Evolutionary conservation across 2,888 invertebrate species (phyloP).

Genomic region (Plagiodera versicolora): DNA sequence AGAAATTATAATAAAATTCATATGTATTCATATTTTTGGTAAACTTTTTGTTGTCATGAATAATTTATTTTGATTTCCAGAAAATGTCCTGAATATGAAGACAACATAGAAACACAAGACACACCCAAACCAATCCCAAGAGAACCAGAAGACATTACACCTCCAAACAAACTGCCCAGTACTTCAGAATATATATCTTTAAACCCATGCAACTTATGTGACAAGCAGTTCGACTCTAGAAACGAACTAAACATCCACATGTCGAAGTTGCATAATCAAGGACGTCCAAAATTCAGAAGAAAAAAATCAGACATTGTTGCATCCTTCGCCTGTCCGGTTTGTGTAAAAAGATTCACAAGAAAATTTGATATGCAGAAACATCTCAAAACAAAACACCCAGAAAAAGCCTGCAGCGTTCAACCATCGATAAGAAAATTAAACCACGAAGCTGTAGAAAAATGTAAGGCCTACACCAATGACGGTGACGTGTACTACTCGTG

Average conservation of each 20-base stretch:
- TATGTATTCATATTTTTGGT: too few species aligned
- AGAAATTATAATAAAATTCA: too few species aligned
- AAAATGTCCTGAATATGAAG: not conserved
- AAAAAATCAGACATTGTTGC: conserved; percentile 44
- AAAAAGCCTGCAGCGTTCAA: conserved; percentile 15
- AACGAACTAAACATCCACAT: conserved; percentile 38
- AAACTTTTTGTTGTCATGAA: too few species aligned
- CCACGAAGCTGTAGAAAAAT: conserved; percentile 40
- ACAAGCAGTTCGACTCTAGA: conserved; percentile 33
- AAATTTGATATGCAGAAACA: conserved; percentile 51
- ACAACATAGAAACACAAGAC: conserved; percentile 2
- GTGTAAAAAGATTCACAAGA: conserved; percentile 48
- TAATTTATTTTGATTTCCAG: not conserved
- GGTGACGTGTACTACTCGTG: conserved; percentile 51
- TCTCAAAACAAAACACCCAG: conserved; percentile 40
- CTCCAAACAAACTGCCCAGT: conserved; percentile 34
- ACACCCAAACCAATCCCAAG: too few species aligned
- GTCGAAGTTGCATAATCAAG: conserved; percentile 32
- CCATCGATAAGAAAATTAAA: conserved; percentile 34
- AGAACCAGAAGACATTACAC: conserved; percentile 4
- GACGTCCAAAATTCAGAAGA: conserved; percentile 34
- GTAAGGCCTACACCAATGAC: conserved; percentile 36
- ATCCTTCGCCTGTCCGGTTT: conserved; percentile 45
- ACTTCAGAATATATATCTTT: conserved; percentile 41
- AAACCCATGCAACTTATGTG: conserved; percentile 36